Evolutionary conservation across 2,797 vertebrate species (phyloP).

Genomic region (Synanceia verrucosa): DNA sequence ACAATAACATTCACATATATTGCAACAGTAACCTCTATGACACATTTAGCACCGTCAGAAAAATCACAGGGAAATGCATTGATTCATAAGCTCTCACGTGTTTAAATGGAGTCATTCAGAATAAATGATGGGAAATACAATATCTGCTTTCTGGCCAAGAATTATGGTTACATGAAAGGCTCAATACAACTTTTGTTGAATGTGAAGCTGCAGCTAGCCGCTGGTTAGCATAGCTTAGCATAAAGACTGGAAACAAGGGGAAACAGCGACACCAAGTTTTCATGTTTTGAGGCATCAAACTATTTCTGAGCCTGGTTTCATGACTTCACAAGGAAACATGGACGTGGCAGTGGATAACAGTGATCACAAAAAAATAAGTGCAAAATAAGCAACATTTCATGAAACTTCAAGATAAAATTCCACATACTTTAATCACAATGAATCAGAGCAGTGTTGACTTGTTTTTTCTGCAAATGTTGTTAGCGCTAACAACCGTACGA

Average conservation of each 20-base stretch:
- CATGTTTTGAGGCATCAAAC: neutral
- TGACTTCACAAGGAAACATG: too few species aligned
- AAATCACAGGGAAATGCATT: neutral
- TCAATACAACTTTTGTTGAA: neutral
- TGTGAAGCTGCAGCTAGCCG: neutral
- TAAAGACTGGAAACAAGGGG: neutral
- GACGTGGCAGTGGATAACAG: too few species aligned
- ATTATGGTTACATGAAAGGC: neutral
- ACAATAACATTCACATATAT: neutral
- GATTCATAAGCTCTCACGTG: neutral
- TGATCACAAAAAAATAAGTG: too few species aligned
- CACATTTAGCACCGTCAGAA: too few species aligned
- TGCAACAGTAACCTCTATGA: neutral
- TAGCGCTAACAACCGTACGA: too few species aligned
- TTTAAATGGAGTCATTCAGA: neutral
- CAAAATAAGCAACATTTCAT: too few species aligned
- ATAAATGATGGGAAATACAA: neutral
- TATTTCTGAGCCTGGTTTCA: neutral
- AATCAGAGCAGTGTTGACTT: too few species aligned
- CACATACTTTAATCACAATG: too few species aligned
- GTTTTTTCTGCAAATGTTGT: too few species aligned
- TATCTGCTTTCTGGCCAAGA: neutral
- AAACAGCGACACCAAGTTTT: neutral
- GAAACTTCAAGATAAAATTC: too few species aligned
- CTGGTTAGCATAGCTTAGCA: slow-evolving; percentile 16